A percentile compares a stretch with the other conserved stretches of the same genome.
Conservation (phyloP, 2,113 vertebrate genomes). For the Oreotrochilus melanogaster region DNA sequence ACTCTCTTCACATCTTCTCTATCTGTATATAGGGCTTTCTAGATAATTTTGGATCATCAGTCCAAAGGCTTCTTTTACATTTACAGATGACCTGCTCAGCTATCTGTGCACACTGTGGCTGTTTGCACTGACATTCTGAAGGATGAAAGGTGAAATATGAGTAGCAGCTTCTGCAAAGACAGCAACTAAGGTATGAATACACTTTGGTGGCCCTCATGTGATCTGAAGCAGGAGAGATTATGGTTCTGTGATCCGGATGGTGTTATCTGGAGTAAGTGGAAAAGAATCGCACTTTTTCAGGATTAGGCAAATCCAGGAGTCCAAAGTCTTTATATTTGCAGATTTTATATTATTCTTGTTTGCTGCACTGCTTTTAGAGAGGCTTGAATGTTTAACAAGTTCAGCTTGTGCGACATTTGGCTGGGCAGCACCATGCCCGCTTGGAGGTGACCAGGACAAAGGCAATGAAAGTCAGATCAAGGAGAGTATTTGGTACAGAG, state of each 20-base stretch:
- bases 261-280: not conserved
- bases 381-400: not conserved
- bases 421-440: not conserved
- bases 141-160: not conserved
- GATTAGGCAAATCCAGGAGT: not conserved
- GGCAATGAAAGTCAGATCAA: not conserved
- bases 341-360: not conserved
- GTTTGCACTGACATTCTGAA: not conserved
- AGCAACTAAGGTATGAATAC: not conserved
- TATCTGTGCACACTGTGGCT: not conserved
- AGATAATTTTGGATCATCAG: not conserved
- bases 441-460: not conserved
- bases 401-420: not conserved
- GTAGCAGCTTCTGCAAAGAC: not conserved
- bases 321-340: not conserved
- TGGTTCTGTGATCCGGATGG: not conserved
- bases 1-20: not conserved
- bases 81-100: not conserved
- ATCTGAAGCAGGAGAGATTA: not conserved
- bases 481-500: not conserved
- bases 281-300: not conserved
- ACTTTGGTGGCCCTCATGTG: not conserved
- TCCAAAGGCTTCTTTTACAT: not conserved
- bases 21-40: not conserved
- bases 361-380: not conserved